Percentiles rank a stretch among this genome's conserved stretches.
Conservation (phyloP, 2,113 vertebrate genomes). For the Odobenus rosmarus region DNA sequence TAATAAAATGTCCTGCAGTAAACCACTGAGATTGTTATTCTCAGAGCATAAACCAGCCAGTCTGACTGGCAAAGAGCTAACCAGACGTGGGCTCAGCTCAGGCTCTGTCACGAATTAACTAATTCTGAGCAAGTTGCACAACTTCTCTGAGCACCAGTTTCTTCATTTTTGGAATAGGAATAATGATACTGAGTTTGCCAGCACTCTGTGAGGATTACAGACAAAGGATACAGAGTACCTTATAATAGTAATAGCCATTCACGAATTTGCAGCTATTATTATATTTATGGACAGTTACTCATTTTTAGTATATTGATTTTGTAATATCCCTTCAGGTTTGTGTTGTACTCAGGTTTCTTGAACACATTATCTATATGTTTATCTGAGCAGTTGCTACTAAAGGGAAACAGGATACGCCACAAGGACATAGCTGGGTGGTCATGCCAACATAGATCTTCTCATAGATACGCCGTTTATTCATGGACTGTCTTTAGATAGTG, state of each 20-base stretch:
- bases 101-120: neutral
- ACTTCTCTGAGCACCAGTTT: neutral
- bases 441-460: neutral
- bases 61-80: neutral
- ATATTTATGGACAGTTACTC: neutral
- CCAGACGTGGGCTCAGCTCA: neutral
- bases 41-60: neutral
- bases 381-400: neutral
- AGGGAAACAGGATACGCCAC: neutral
- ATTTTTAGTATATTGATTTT: constrained; percentile 29
- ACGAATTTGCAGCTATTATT: neutral
- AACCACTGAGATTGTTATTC: neutral
- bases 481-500: neutral
- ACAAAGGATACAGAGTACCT: neutral
- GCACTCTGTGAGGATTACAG: neutral
- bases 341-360: neutral
- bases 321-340: neutral
- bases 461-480: neutral
- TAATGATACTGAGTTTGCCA: neutral
- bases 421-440: neutral
- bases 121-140: neutral
- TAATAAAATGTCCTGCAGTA: neutral
- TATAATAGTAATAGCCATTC: neutral
- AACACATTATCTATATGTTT: neutral
- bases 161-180: neutral